Base-by-base conservation (phyloP, 2,888 invertebrate genomes). In the Apotomis capreana region DNA sequence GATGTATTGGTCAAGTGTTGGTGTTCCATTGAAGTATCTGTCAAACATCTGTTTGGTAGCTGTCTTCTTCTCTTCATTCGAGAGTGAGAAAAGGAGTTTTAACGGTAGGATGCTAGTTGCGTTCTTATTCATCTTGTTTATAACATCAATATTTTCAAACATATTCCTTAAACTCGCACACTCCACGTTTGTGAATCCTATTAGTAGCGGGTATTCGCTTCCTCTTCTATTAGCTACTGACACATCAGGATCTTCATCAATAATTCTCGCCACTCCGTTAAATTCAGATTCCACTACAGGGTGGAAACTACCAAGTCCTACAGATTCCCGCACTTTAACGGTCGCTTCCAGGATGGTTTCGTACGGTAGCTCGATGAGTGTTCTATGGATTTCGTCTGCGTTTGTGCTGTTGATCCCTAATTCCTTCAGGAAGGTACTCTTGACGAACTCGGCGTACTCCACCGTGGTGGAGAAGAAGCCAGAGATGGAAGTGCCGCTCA, bases 341-440 rank as follows among this genome's bases (percentile, higher is more conserved):
- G 90, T 86, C 12, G 84, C 89, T 8, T 81, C 81, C 74, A 82
- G 80, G 13, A 93, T 83, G 60, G 83, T 81, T 37, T 88, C 83
- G 6, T 87, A 78, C 0, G 91, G 88, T 68, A 84, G 69, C 1
- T 81, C 70, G 12, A 84, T 77, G 2, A 93, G 85, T 70, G 82
- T 80, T 37, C 80, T 78, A 70, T 90, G 86, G 4, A 89, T 79
- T 5, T 82, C 81, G 0, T 86, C 85, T 0, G 88, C 78, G 61
- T 88, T 84, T 0, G 86, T 84, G 4, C 85, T 75, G 68, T 84
- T 87, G 67, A 91, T 85, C 68, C 84, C 94, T 88, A 96, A 80
- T 82, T 91, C 69, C 15, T 60, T 73, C 80, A 76, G 80, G 94
- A 76, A 72, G 90, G 83, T n/a, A 80, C 52, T 10, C 78, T 79